Conservation (phyloP, 1,140 invertebrate species). For the Hetaerina americana region DNA sequence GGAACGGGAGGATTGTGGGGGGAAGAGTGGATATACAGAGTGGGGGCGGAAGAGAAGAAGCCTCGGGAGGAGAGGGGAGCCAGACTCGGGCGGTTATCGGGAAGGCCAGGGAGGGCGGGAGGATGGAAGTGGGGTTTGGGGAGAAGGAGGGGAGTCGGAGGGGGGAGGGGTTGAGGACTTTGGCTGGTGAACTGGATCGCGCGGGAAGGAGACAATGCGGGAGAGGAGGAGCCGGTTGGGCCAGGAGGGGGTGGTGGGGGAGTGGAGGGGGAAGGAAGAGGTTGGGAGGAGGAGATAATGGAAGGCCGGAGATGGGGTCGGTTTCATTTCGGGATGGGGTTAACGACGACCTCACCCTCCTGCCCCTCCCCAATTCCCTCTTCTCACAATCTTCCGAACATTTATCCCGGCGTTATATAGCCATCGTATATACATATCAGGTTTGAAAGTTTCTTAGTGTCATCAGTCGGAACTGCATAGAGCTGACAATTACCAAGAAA, state of each 20-base stretch:
- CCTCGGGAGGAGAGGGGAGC: too few relatives aligned
- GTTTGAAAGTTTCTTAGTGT: too few relatives aligned
- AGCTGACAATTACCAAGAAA: too few relatives aligned
- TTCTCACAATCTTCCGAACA: too few relatives aligned
- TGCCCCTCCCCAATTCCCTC: too few relatives aligned
- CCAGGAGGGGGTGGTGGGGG: conserved; percentile 18
- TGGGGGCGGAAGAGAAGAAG: too few relatives aligned
- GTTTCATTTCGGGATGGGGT: conserved; percentile 26
- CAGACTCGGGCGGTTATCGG: conserved; percentile 34
- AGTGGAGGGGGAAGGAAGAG: conserved; percentile 9
- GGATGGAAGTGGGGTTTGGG: not conserved
- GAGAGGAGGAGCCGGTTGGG: conserved; percentile 19
- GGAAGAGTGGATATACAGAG: too few relatives aligned
- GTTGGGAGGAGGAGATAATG: too few relatives aligned
- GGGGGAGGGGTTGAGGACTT: conserved; percentile 6
- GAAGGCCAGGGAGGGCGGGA: conserved; percentile 28
- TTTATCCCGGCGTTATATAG: too few relatives aligned
- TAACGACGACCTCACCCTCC: conserved; percentile 29
- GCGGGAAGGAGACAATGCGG: conserved; percentile 8
- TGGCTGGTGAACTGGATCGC: conserved; percentile 18
- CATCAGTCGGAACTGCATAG: too few relatives aligned
- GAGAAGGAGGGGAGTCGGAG: not conserved
- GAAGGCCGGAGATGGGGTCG: conserved; percentile 34
- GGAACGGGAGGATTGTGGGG: too few relatives aligned
- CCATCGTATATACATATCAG: too few relatives aligned